phyloP scores from a whole-genome alignment of 2,113 vertebrate genomes.

The Cyprinodon tularosa region DNA sequence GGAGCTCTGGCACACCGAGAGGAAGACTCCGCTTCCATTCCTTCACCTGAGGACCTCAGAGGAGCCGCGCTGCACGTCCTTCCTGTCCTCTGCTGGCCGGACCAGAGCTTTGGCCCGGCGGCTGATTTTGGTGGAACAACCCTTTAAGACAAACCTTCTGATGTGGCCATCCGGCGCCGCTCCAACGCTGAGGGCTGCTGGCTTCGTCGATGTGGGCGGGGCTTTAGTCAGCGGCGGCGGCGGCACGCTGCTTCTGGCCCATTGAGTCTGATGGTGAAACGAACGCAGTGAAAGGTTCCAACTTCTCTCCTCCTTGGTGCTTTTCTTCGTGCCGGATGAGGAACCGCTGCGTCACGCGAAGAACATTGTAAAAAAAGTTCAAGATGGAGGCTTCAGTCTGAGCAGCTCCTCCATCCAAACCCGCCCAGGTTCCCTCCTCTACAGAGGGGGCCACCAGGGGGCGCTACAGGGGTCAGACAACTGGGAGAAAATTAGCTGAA shows the following conservation, averaged over 20 bases:
- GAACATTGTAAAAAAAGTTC: not conserved
- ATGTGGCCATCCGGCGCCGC: not conserved
- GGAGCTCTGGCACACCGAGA: conserved; percentile 43
- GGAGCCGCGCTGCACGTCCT: conserved; percentile 52
- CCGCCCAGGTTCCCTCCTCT: no score
- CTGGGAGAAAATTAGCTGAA: no score
- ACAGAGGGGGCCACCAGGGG: no score
- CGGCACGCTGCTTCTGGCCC: not conserved
- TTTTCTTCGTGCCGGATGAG: conserved; percentile 8
- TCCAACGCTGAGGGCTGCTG: not conserved
- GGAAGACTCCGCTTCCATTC: conserved; percentile 56
- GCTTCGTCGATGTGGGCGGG: conserved; percentile 21
- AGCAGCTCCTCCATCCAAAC: no score
- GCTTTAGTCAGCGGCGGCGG: not conserved
- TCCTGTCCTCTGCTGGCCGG: conserved; percentile 33
- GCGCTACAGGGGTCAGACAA: no score
- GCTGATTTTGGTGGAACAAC: conserved; percentile 32
- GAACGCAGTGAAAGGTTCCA: conserved; percentile 32
- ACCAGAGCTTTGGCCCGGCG: conserved; percentile 1
- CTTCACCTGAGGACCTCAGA: conserved; percentile 23
- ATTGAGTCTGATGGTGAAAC: conserved; percentile 4
- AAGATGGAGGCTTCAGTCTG: no score
- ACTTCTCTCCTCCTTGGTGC: conserved; percentile 4
- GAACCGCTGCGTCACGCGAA: no score
- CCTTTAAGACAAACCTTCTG: conserved; percentile 31